These are phyloP conservation scores for Selenia dentaria DNA, from an alignment of 2,888 invertebrate species.

Conservation along the genomic window DNA sequence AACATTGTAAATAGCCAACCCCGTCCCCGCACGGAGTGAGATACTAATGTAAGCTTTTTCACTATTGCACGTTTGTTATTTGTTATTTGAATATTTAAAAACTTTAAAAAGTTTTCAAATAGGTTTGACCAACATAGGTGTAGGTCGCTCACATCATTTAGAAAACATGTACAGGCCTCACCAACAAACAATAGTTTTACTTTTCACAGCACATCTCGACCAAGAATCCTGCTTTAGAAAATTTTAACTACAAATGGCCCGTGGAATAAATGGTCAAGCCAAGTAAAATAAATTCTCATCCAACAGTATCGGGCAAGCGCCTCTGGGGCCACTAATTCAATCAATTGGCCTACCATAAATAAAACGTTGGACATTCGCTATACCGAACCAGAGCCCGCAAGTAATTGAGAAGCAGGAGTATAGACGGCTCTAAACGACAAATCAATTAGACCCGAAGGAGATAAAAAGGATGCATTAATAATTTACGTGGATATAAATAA, in stretches of 20 bases:
- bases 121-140: too few species aligned
- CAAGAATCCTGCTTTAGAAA: constrained; percentile 7
- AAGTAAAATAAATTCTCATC: constrained; percentile 67
- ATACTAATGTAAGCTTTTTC: too few species aligned
- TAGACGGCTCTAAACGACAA: constrained; percentile 72
- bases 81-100: too few species aligned
- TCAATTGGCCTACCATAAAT: constrained; percentile 80
- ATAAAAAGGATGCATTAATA: constrained; percentile 77
- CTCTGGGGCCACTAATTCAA: constrained; percentile 81
- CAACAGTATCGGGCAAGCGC: constrained; percentile 65
- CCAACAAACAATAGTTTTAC: too few species aligned
- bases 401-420: constrained; percentile 78
- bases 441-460: constrained; percentile 73
- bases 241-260: constrained; percentile 43
- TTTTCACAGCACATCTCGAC: too few species aligned
- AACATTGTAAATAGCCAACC: too few species aligned
- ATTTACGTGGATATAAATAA: constrained; percentile 62
- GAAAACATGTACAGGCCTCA: too few species aligned
- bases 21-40: too few species aligned
- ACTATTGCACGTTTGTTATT: too few species aligned
- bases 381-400: constrained; percentile 62
- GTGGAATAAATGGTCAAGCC: constrained; percentile 53
- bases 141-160: too few species aligned
- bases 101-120: too few species aligned
- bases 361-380: constrained; percentile 72